Conservation (phyloP, 2,888 invertebrate genomes). For the Dione juno region DNA sequence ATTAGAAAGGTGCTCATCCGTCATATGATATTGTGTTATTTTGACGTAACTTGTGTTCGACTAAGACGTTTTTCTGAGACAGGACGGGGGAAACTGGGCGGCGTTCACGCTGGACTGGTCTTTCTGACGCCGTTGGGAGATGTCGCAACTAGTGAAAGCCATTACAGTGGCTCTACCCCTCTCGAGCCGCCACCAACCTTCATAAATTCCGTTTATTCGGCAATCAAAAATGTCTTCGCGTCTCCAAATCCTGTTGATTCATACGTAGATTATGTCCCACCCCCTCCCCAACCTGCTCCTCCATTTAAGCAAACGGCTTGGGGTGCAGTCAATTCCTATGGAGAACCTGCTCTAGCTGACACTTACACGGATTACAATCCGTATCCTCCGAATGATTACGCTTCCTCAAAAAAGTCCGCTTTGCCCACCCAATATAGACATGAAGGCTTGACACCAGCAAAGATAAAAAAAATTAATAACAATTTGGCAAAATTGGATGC, state of each 20-base stretch:
- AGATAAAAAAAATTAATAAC: constrained; percentile 71
- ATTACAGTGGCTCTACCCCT: constrained; percentile 65
- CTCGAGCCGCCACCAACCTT: constrained; percentile 72
- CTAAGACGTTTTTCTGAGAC: constrained; percentile 71
- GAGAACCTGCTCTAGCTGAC: constrained; percentile 70
- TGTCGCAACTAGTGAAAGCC: constrained; percentile 56
- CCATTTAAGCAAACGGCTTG: constrained; percentile 70
- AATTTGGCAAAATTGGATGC: constrained; percentile 69
- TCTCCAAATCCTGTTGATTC: constrained; percentile 50
- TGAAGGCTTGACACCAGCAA: constrained; percentile 66
- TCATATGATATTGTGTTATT: constrained; percentile 55
- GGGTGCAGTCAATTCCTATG: constrained; percentile 75
- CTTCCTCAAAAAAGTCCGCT: constrained; percentile 62
- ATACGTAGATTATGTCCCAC: constrained; percentile 62
- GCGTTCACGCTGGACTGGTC: constrained; percentile 76
- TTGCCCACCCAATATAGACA: constrained; percentile 49
- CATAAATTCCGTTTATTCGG: constrained; percentile 71
- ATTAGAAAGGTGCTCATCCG: constrained; percentile 38
- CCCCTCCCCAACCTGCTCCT: constrained; percentile 63
- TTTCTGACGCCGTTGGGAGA: constrained; percentile 74
- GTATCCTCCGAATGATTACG: constrained; percentile 62
- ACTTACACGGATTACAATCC: constrained; percentile 68
- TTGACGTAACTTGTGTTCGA: constrained; percentile 48
- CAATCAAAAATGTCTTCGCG: constrained; percentile 69
- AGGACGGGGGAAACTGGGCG: constrained; percentile 77